Conservation (phyloP, 1,140 invertebrate genomes). For the Euschistus heros region DNA sequence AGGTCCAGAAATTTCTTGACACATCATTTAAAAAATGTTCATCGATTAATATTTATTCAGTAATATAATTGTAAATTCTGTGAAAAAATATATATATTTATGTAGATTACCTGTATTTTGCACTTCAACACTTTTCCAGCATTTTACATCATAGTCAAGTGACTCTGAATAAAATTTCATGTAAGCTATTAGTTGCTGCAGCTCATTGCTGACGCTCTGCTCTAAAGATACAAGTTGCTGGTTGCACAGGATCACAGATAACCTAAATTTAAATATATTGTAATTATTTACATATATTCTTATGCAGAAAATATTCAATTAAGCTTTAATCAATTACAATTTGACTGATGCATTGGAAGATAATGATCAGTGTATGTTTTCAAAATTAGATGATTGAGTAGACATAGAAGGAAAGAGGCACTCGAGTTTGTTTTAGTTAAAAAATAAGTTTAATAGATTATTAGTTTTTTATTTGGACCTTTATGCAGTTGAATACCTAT, state of each 20-base stretch:
- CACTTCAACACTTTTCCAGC: conserved; percentile 3
- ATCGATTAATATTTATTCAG: not conserved
- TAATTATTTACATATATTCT: not conserved
- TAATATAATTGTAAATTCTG: not conserved
- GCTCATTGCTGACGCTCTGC: conserved; percentile 4
- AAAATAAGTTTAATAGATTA: too few species aligned
- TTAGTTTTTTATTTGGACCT: too few species aligned
- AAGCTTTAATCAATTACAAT: not conserved
- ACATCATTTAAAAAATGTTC: not conserved
- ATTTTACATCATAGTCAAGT: conserved; percentile 12
- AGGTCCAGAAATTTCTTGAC: not conserved
- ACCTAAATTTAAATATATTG: conserved; percentile 12
- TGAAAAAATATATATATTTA: not conserved
- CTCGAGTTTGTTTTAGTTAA: too few species aligned
- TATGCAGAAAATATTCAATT: not conserved
- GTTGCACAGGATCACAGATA: conserved; percentile 19
- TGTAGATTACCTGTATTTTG: not conserved
- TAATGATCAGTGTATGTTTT: conserved; percentile 1
- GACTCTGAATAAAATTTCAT: conserved; percentile 2
- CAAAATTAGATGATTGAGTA: too few species aligned
- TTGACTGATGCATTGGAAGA: not conserved
- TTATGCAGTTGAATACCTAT: too few species aligned
- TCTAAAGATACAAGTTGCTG: conserved; percentile 13
- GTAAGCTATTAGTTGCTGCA: conserved; percentile 4
- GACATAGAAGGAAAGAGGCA: too few species aligned